These are phyloP conservation scores for Agrypnia vestita DNA, from an alignment of 1,140 invertebrate species.

Conservation along the genomic window DNA sequence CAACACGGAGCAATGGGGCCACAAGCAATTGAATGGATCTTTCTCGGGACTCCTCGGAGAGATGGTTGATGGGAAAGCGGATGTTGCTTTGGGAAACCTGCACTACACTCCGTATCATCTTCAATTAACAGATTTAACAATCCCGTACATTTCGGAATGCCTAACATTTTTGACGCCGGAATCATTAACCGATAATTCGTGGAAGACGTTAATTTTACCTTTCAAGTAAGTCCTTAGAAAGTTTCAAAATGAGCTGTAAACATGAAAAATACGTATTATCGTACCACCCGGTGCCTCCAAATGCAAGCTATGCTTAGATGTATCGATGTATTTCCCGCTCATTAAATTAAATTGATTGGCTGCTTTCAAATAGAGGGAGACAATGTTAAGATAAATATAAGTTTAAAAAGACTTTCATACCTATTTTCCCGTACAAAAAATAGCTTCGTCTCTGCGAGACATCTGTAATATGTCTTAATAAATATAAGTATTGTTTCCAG, in stretches of 20 bases:
- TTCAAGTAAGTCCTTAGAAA: slow-evolving; percentile 76
- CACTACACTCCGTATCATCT: slow-evolving; percentile 81
- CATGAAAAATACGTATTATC: too few relatives aligned
- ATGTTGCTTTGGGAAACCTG: slow-evolving; percentile 85
- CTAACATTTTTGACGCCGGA: slow-evolving; percentile 88
- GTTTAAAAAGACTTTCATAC: slow-evolving; percentile 8
- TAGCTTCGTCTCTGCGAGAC: too few relatives aligned
- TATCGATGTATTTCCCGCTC: too few relatives aligned
- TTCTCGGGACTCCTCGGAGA: slow-evolving; percentile 82
- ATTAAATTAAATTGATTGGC: too few relatives aligned
- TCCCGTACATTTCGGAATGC: slow-evolving; percentile 86
- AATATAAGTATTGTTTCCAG: slow-evolving; percentile 69
- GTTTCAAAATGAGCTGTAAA: too few relatives aligned
- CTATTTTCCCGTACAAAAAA: neutral
- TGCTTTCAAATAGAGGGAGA: too few relatives aligned
- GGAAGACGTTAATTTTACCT: slow-evolving; percentile 86
- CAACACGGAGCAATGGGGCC: slow-evolving; percentile 78
- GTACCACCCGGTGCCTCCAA: too few relatives aligned
- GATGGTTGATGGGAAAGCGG: slow-evolving; percentile 78
- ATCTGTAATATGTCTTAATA: too few relatives aligned
- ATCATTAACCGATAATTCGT: slow-evolving; percentile 84
- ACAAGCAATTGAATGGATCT: slow-evolving; percentile 73
- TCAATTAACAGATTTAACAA: slow-evolving; percentile 82
- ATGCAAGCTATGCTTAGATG: too few relatives aligned
- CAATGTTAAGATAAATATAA: too few relatives aligned